Base-by-base conservation (phyloP, 2,113 vertebrate species). In the Leucosticte australis region DNA sequence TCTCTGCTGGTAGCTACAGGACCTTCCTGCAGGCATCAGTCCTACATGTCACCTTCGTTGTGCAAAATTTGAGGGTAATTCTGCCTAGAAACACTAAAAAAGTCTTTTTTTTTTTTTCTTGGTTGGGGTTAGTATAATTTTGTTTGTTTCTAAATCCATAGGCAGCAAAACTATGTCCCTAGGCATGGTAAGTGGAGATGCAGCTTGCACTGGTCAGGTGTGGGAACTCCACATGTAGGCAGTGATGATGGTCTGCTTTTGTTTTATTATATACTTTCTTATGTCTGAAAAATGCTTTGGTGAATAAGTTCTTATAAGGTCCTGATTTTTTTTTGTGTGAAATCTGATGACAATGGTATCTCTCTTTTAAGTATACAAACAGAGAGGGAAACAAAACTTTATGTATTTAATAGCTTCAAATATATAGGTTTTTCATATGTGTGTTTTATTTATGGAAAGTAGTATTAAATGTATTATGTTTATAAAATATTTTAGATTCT, bases 161-260 rank as follows among this genome's bases (percentile, higher is more conserved):
- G 9, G 30, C 9, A 65, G 8, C 9, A 46, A 63, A 83, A 8
- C 8, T 21, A 14, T 41, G 13, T 11, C 11, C 13, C 14, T 21
- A 27, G 16, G 21, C 31, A 65, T 21, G 8, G 10, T 49, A 27
- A 24, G 2, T 41, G n/a, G 42, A 50, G 24, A 23, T 59, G 19
- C 17, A 49, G 15, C 21, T 82, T 67, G 16, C 6, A 28, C 3
- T 13, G 23, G 10, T 9, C 17, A 67, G 8, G 15, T 44, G 11
- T 1, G 1, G 35, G 11, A 74, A 7, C 18, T 53, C 28, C 7
- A 3, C 19, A 42, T 4, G 24, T 0, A 57, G 44, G 5, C 15
- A 68, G 10, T 31, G 44, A 64, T 30, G 19, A 37, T 41, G 19
- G 19, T 21, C 50, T 84, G 23, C 1, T 42, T 63, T 55, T 50